Evolutionary conservation across 2,113 vertebrate genomes (phyloP), one percentile per base, ranked within the genome.

Genomic region (Clarias magur): DNA sequence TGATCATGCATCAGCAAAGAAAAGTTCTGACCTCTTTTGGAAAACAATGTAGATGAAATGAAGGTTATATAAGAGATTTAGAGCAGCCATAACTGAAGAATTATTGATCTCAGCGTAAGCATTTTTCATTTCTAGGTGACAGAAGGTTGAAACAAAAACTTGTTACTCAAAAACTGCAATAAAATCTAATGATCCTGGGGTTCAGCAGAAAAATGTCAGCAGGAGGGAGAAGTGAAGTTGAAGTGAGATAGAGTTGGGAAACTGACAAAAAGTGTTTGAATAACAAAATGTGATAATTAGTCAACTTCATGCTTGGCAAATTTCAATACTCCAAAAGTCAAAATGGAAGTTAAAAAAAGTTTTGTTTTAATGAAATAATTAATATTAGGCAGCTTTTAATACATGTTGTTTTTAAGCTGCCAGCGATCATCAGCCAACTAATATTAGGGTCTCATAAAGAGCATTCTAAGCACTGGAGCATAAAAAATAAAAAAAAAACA

Each of bases 31-130:
- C 42, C 34, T 48, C 23, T 23, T 25, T 48, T 48, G 23, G 0
- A 78, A 78, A 54, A 78, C 75, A 78, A n/a, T 78, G 75, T 12
- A 53, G 42, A 78, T 54, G 25, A 54, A 54, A n/a, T 78, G 25
- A 78, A 53, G 75, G 48, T 54, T 78, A 54, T 76, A n/a, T 54
- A 27, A 78, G 75, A 78, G 75, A 15, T 56, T 79, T 57, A 57
- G 15, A 57, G 53, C 42, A 54, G 15, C 30, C n/a, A 4, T 17
- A 57, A 78, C 75, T 78, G 30, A 73, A 73, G 17, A 70, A 70
- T 38, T 0, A 15, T 23, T 59, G 54, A 57, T 38, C n/a, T 80
- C 54, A 57, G n/a, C 76, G 57, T 27, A 57, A 59, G n/a, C 76
- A 3, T 59, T 78, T 56, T 30, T 80, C 27, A 59, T 80, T 80